Evolutionary conservation across 2,888 invertebrate genomes (phyloP), one percentile per base, ranked within the genome.

Genomic region (Pachymerium ferrugineum): DNA sequence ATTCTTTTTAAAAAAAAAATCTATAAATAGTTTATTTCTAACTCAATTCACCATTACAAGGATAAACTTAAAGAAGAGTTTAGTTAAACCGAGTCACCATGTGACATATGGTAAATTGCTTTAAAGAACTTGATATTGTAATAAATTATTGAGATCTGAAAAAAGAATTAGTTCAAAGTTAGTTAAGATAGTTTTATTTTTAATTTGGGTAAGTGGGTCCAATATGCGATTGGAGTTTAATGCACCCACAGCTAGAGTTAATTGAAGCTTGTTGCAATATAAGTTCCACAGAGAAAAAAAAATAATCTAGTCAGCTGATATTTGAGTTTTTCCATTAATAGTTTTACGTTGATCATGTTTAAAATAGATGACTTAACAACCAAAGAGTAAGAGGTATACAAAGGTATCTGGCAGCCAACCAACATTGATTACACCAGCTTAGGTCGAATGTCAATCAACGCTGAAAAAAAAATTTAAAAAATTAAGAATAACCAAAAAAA

Each of bases 251-350:
- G 54, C 54, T 54, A 25, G 54, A 54, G 22, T 10, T 54, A 54
- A 54, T 54, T 54, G 54, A 54, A 22, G 54, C 54, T 54, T 54
- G 54, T 54, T 54, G 54, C 54, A 54, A 54, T 54, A 54, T n/a
- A 54, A 54, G 25, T 25, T 54, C 5, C 10, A 54, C 25, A 54
- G 25, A 25, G 54, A 54, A 22, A 54, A 54, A 54, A 54, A 54
- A 54, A 54, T n/a, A n/a, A n/a, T n/a, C n/a, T n/a, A n/a, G n/a
- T n/a, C n/a, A n/a, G n/a, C n/a, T n/a, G 19, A 22, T 54, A 54
- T 54, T 25, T 25, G 22, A 54, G 25, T 54, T 54, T 54, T 25
- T 22, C 54, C 28, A 54, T 54, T 54, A 54, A 54, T 54, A 54
- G 54, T 54, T n/a, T n/a, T 54, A 54, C 25, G 25, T 8, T 14